phyloP scores from a whole-genome alignment of 2,113 vertebrate genomes.

The Heptranchias perlo region DNA sequence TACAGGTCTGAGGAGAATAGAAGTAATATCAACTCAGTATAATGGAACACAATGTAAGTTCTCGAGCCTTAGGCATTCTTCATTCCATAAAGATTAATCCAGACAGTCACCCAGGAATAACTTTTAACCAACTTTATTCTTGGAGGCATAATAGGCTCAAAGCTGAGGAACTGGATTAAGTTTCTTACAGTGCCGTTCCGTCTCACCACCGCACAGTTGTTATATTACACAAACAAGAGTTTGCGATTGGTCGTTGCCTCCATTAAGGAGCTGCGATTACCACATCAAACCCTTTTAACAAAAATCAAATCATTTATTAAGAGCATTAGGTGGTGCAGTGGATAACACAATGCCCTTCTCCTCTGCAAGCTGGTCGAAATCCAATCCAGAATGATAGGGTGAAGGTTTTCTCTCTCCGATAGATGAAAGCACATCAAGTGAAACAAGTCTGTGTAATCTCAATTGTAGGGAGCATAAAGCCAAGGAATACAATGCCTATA shows the following conservation, averaged over 20 bases:
- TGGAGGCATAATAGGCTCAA: neutral
- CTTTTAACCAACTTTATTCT: constrained; percentile 26
- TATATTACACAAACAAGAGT: neutral
- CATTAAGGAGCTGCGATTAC: neutral
- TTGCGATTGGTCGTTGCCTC: neutral
- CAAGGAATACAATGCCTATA: neutral
- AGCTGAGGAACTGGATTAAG: neutral
- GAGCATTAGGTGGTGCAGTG: neutral
- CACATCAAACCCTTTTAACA: neutral
- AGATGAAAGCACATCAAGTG: neutral
- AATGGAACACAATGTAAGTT: neutral
- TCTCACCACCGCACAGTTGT: neutral
- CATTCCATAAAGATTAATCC: constrained; percentile 25
- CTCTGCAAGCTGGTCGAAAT: neutral
- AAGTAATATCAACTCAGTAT: neutral
- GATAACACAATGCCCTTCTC: neutral
- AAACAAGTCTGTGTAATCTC: neutral
- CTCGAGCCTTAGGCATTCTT: neutral
- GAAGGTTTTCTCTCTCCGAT: neutral
- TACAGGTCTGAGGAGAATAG: constrained; percentile 2
- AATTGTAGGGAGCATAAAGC: neutral
- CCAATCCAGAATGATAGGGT: neutral
- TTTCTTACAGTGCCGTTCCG: neutral
- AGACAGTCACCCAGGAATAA: constrained; percentile 12
- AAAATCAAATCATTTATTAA: neutral